Base-by-base conservation (phyloP, 2,113 vertebrate genomes). In the Oreocharis arfaki region DNA sequence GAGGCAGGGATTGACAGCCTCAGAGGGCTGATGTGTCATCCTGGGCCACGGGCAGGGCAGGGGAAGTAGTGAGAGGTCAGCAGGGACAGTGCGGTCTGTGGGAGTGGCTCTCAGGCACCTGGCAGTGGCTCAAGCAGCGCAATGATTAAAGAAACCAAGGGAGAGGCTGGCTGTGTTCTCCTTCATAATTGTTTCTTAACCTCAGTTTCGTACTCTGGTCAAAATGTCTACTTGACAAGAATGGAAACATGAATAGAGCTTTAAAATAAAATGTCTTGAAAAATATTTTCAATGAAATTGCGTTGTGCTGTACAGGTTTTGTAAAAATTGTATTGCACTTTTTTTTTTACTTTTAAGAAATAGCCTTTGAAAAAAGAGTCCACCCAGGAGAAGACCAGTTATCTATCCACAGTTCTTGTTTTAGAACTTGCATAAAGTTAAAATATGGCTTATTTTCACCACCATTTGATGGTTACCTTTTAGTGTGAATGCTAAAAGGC, bases 331-430 rank as follows among this genome's bases (percentile, higher is more conserved):
- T 68, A n/a, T 16, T 56, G 20, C 28, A 57, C 3, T 6, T 18
- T 27, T 61, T 42, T 55, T 41, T 65, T 71, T 41, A 17, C n/a
- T 64, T 65, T 80, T 35, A 80, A 68, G 15, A 55, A 89, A 5
- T 33, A 28, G 3, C 23, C 49, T 27, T 76, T 56, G 9, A 33
- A 52, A 28, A 47, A 69, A 28, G 3, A 41, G 28, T 44, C 50
- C 23, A 37, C 24, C 5, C 24, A 11, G 30, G 28, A 80, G 35
- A 50, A 61, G 17, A 33, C 32, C 81, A 69, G 8, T 7, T 63
- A 9, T n/a, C 6, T 3, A 32, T 21, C 33, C 2, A 5, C 0
- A 1, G 16, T 64, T 70, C 21, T 83, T 60, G 18, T 1, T 42
- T 92, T 35, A 41, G 18, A 92, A 22, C 3, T 47, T 57, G 19